These are phyloP conservation scores for Dicaeum eximium DNA, from an alignment of 2,113 vertebrate species.

Conservation along the genomic window DNA sequence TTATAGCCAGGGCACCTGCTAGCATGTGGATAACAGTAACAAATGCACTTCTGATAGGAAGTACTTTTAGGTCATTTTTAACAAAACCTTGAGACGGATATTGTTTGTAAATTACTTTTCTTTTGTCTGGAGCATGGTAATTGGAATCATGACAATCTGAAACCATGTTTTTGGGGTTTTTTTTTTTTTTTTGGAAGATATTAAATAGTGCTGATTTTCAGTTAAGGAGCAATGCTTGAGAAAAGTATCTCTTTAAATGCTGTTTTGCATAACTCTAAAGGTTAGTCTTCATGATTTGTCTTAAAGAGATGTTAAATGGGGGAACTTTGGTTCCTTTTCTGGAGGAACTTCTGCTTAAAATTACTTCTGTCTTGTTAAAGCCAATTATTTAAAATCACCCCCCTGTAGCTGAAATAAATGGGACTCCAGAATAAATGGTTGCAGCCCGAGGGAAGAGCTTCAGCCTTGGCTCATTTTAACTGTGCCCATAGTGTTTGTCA, in stretches of 20 bases:
- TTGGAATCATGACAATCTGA: neutral
- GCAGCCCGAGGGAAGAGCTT: constrained; percentile 33
- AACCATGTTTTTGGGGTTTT: too few relatives aligned
- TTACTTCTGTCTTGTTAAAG: constrained; percentile 36
- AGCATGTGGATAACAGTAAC: neutral
- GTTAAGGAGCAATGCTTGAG: neutral
- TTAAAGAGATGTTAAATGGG: neutral
- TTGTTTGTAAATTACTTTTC: neutral
- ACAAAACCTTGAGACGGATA: neutral
- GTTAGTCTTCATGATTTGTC: neutral
- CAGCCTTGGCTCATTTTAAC: constrained; percentile 29
- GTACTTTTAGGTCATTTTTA: neutral
- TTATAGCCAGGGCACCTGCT: neutral
- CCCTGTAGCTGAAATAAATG: neutral
- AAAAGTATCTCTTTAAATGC: neutral
- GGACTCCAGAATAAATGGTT: neutral
- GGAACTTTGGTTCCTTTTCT: neutral
- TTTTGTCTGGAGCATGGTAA: neutral
- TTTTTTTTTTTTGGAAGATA: neutral
- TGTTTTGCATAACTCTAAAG: neutral
- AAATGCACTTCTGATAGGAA: neutral
- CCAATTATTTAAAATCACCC: constrained; percentile 22
- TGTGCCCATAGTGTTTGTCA: neutral
- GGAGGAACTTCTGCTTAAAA: neutral
- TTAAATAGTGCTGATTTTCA: neutral